Evolutionary conservation across 1,140 invertebrate species (phyloP).

Genomic region (Heliconius hewitsoni): DNA sequence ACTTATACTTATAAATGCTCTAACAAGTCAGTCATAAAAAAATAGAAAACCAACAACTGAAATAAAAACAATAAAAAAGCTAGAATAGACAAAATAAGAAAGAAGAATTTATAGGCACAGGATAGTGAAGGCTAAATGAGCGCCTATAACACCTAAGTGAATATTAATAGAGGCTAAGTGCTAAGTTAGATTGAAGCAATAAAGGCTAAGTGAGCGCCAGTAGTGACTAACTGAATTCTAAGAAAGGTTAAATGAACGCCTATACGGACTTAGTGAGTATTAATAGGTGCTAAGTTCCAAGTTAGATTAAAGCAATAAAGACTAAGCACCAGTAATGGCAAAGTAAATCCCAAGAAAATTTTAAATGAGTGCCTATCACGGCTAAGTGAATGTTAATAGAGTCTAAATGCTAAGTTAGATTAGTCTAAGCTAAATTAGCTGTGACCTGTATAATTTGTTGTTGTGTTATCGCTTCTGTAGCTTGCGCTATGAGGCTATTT

Average conservation of each 20-base stretch:
- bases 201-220: no score
- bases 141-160: background rate
- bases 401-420: constrained; percentile 13
- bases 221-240: no score
- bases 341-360: background rate
- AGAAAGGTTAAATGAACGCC: no score
- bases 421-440: constrained; percentile 26
- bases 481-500: constrained; percentile 78
- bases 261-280: no score
- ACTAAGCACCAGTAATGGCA: no score
- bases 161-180: background rate
- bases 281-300: no score
- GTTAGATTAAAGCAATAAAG: no score
- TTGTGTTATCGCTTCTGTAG: constrained; percentile 79
- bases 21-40: background rate
- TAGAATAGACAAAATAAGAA: background rate
- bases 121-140: background rate
- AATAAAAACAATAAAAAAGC: background rate
- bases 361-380: background rate
- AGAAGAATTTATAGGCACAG: background rate
- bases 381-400: constrained; percentile 1
- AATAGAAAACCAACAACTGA: background rate
- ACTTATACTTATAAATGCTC: no score
- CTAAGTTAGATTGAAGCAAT: background rate
- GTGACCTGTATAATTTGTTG: constrained; percentile 80